Evolutionary conservation across 2,797 vertebrate genomes (phyloP).

Genomic region (Phrynocephalus forsythii): DNA sequence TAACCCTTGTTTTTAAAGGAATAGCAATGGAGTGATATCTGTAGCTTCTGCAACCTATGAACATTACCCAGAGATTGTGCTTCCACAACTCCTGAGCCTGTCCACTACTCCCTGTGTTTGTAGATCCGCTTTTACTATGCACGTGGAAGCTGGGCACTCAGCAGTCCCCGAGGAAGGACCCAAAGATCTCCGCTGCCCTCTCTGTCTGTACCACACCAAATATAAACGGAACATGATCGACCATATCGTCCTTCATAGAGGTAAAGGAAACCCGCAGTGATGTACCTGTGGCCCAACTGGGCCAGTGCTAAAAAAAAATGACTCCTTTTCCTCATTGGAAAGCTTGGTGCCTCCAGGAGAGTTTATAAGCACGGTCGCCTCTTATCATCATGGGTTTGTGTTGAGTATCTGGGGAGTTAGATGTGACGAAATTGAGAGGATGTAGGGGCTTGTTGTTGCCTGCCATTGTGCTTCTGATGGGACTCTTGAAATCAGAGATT

Average conservation of each 20-base stretch:
- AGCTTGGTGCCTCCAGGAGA: not conserved
- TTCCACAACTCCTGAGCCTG: conserved; percentile 48
- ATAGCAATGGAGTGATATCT: conserved; percentile 56
- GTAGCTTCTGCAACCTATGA: conserved; percentile 36
- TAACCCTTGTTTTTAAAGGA: conserved; percentile 9
- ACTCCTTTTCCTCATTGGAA: not conserved
- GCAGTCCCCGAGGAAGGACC: conserved; percentile 85
- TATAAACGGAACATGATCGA: conserved; percentile 99
- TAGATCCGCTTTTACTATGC: conserved; percentile 96
- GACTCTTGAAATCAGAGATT: not conserved
- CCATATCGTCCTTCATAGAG: conserved; percentile 97
- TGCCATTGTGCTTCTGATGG: not conserved
- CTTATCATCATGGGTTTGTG: not conserved
- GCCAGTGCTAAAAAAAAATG: not conserved
- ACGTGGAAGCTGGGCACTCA: conserved; percentile 94
- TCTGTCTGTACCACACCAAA: conserved; percentile 99
- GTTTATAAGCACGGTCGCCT: no score
- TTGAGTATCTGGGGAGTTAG: not conserved
- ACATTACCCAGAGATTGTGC: not conserved
- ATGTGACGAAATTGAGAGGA: not conserved
- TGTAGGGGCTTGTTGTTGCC: not conserved
- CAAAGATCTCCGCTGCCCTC: conserved; percentile 96
- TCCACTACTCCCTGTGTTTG: conserved; percentile 37
- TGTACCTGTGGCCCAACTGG: not conserved
- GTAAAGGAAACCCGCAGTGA: conserved; percentile 72